Base-by-base conservation (phyloP, 2,113 vertebrate species). In the Colossoma macropomum region DNA sequence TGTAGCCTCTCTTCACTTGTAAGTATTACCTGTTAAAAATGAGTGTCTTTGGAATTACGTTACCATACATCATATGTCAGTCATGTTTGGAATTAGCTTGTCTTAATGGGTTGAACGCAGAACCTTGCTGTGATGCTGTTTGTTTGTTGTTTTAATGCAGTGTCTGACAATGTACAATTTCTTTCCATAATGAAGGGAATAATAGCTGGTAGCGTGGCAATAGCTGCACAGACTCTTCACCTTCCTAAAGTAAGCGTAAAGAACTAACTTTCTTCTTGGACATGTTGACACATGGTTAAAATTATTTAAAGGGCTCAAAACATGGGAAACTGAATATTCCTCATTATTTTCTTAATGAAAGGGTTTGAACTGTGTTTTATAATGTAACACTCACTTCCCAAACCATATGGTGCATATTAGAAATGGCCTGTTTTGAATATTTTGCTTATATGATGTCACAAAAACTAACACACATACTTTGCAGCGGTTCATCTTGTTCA, bases 151-250 rank as follows among this genome's bases (percentile, higher is more conserved):
- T 25, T 30, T 16, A 15, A 54, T 27, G 23, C 48, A 56, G 1
- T 60, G 65, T 34, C 30, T 25, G 19, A 79, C 32, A 25, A 16
- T 23, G 15, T 60, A 13, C 7, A 52, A 73, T 66, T 73, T 8
- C 21, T 68, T 63, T 13, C 30, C 54, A 3, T 84, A 21, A 2
- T 83, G 27, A 38, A 94, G 94, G 77, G 89, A 59, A 16, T 93
- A 0, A 83, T 93, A 48, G 91, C 92, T 80, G 94, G 94, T 21
- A 80, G 74, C 45, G 21, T 93, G 66, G 92, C 94, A 23, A 11
- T 95, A 30, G 92, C 90, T 8, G 92, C 93, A 1, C 86, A 91
- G 86, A 92, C 89, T 81, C 94, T 94, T 13, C 89, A 92, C 17
- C 45, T 92, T 50, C 84, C 91, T 4, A 92, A 81, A 32, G 94